Conservation (phyloP, 2,888 invertebrate species). For the Drosophila multiciliata region DNA sequence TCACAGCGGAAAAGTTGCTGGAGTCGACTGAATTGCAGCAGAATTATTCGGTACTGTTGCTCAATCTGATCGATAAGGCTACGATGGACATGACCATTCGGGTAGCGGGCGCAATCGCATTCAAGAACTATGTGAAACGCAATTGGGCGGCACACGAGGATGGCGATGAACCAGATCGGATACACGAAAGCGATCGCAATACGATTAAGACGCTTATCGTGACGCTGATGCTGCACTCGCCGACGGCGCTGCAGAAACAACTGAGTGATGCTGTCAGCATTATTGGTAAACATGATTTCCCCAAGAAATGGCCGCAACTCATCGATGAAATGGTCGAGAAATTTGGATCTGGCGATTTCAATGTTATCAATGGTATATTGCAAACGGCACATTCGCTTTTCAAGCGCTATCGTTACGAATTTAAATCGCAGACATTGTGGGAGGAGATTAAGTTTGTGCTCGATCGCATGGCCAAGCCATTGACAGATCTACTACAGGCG, state of each 20-base stretch:
- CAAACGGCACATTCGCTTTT: constrained; percentile 98
- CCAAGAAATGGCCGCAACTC: constrained; percentile 97
- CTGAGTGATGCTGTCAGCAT: constrained; percentile 97
- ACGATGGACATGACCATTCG: constrained; percentile 92
- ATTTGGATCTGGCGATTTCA: constrained; percentile 95
- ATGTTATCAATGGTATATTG: constrained; percentile 96
- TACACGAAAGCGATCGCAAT: constrained; percentile 91
- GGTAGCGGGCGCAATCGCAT: constrained; percentile 95
- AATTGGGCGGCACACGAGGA: constrained; percentile 93
- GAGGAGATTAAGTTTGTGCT: constrained; percentile 98
- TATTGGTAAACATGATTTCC: constrained; percentile 98
- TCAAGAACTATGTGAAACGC: constrained; percentile 98
- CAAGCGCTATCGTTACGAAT: constrained; percentile 97
- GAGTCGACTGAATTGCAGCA: constrained; percentile 95
- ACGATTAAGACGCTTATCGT: constrained; percentile 95
- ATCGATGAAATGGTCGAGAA: constrained; percentile 97
- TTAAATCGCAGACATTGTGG: constrained; percentile 97
- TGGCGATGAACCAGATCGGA: constrained; percentile 91
- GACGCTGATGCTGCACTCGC: constrained; percentile 96
- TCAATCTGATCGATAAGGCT: constrained; percentile 94
- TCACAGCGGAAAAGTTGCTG: constrained; percentile 94
- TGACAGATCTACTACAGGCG: constrained; percentile 96
- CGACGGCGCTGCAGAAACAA: constrained; percentile 96
- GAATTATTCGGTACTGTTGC: constrained; percentile 94
- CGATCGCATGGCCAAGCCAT: constrained; percentile 95